Base-by-base conservation (phyloP, 2,888 invertebrate species). In the Stenodera caucasica region DNA sequence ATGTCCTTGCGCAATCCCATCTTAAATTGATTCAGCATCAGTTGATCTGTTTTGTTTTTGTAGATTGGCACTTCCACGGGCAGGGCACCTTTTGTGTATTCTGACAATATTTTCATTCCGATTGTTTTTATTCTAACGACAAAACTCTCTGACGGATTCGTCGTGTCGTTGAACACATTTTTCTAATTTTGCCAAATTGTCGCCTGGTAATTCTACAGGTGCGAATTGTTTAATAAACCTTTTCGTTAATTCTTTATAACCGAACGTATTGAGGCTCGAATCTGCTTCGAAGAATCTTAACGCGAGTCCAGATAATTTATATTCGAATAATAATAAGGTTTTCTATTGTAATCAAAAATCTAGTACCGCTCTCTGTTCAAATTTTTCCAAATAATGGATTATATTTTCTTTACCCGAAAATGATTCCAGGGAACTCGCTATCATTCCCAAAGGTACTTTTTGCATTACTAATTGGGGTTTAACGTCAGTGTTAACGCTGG, bases 21-120 rank as follows among this genome's bases (percentile, higher is more conserved):
- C 32, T 63, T 63, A 12, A 63, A 63, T 30, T 63, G 57, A 35
- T 58, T 64, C 9, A 60, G 12, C 1, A 60, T 5, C 9, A 60
- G 3, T 1, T 60, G 29, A 29, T 15, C 21, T 32, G 37, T 55
- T 49, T 54, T 54, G 21, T 55, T 55, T n/a, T 37, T 57, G 5
- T 58, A 15, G 9, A 57, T 53, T 5, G 60, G 32, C 11, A 55
- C 29, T 54, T 63, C 26, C 45, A 8, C 49, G 23, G 8, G 7
- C n/a, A 2, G 29, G 1, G 11, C 53, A 53, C 12, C 26, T 23
- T 11, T 5, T 5, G 53, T 32, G 26, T 59, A 57, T 11, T 57
- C 55, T 29, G 54, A 23, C 14, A 60, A 40, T 9, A 59, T 37
- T 18, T 54, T 40, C 0, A 49, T 33, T 14, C 59, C 57, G 11